A percentile compares a stretch with the other conserved stretches of the same genome.
phyloP scores from a whole-genome alignment of 1,140 invertebrate species.

The Diachasmimorpha longicaudata region DNA sequence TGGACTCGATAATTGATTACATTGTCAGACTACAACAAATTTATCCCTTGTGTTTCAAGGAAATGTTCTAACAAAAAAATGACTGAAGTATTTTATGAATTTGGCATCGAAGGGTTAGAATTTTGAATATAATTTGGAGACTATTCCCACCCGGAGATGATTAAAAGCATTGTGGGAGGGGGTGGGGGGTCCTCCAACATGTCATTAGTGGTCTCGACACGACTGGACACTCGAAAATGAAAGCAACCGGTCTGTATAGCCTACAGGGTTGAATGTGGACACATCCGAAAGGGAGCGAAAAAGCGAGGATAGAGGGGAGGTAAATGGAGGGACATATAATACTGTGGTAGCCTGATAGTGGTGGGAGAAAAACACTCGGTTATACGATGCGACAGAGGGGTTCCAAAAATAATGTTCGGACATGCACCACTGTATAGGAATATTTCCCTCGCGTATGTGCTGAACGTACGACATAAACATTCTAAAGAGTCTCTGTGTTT shows the following conservation, averaged over 20 bases:
- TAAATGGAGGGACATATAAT: slow-evolving; percentile 32
- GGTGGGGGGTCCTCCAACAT: slow-evolving; percentile 47
- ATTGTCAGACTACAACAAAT: no score
- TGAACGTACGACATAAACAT: slow-evolving; percentile 49
- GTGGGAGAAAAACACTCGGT: slow-evolving; percentile 3
- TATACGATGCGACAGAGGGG: slow-evolving; percentile 11
- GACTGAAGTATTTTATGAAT: not conserved
- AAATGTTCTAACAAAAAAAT: no score
- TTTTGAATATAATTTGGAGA: no score
- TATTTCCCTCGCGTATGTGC: slow-evolving; percentile 26
- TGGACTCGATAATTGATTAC: no score
- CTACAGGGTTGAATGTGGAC: not conserved
- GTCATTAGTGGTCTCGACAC: slow-evolving; percentile 48
- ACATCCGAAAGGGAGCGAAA: not conserved
- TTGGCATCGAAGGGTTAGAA: not conserved
- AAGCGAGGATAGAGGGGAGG: slow-evolving; percentile 16
- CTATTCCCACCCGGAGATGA: slow-evolving; percentile 45
- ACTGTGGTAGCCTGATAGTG: not conserved
- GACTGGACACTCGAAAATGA: slow-evolving; percentile 30
- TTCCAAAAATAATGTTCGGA: slow-evolving; percentile 7
- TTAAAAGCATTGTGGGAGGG: slow-evolving; percentile 57
- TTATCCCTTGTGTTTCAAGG: no score
- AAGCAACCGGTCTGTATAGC: not conserved
- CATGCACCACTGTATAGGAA: not conserved
- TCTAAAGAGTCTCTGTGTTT: slow-evolving; percentile 41